Base-by-base conservation (phyloP, 1,140 invertebrate genomes). In the Danaus melanippus region DNA sequence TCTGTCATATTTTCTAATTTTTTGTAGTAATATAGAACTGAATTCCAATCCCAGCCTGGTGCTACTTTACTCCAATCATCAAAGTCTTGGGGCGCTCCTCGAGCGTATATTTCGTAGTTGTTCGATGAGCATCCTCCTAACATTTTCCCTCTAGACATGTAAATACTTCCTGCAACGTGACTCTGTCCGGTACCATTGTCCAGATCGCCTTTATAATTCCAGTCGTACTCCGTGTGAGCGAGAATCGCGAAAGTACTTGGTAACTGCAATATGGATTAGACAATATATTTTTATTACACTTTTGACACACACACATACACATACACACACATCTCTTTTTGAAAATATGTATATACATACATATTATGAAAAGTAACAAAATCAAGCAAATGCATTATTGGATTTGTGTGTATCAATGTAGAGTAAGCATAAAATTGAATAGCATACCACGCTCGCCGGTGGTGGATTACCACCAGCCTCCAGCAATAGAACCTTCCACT, bases 41-140 rank as follows among this genome's bases (percentile, higher is more conserved):
- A 91, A 1, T 93, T 88, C 86, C 93, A 97, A 7, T 90, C 89
- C 96, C 96, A 97, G 0, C 93, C 93, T 0, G 88, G 85, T 0
- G 66, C 90, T 62, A 59, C 60, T 62, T 69, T 62, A 76, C 69
- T 77, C 94, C 94, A 96, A 5, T 89, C 71, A 64, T 96, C 91
- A 64, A 93, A 96, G 74, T 96, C 94, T 46, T 84, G 67, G n/a
- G 89, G 89, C 71, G 93, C 92, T 0, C 94, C 94, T 56, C 95
- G 85, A 0, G 93, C 90, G 70, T 96, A 94, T 10, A 94, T 90
- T 91, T 95, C 93, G 44, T 92, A 93, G 78, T 96, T 95, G 10
- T 93, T 87, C 1, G 91, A 90, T 8, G 92, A 93, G 2, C 90
- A 91, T 0, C 94, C 94, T 9, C 94, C 94, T 50, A 93, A 72